These are phyloP conservation scores for Triplophysa siluroides DNA, from an alignment of 2,113 vertebrate genomes.

Conservation along the genomic window DNA sequence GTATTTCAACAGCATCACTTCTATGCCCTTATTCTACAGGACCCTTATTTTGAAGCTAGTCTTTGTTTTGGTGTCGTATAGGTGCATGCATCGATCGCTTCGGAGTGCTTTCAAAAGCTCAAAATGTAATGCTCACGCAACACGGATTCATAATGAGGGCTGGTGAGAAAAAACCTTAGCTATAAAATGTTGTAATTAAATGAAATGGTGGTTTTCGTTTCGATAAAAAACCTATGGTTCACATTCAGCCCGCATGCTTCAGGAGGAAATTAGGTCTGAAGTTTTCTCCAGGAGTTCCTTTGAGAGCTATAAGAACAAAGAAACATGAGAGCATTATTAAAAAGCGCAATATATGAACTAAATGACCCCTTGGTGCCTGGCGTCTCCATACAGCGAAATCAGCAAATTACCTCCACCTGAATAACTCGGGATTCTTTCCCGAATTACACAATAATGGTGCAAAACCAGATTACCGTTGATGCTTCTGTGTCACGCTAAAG, in stretches of 20 bases:
- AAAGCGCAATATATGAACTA: slow-evolving; percentile 38
- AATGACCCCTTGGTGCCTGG: slow-evolving; percentile 41
- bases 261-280: slow-evolving; percentile 25
- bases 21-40: slow-evolving; percentile 14
- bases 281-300: slow-evolving; percentile 39
- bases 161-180: slow-evolving; percentile 59
- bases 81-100: slow-evolving; percentile 58
- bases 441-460: slow-evolving; percentile 48
- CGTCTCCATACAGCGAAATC: slow-evolving; percentile 34
- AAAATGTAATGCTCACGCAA: slow-evolving; percentile 57
- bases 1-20: slow-evolving; percentile 37
- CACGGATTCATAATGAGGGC: slow-evolving; percentile 65
- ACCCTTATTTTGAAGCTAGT: slow-evolving; percentile 54
- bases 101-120: slow-evolving; percentile 53
- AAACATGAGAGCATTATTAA: slow-evolving; percentile 47
- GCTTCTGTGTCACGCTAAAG: slow-evolving; percentile 40
- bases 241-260: slow-evolving; percentile 5
- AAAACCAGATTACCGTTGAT: slow-evolving; percentile 46
- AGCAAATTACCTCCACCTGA: slow-evolving; percentile 46
- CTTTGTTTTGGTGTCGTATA: slow-evolving; percentile 52
- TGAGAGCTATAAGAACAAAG: slow-evolving; percentile 42
- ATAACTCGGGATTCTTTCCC: slow-evolving; percentile 38
- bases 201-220: slow-evolving; percentile 46
- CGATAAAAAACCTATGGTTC: not conserved
- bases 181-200: slow-evolving; percentile 71